Evolutionary conservation across 2,888 invertebrate species (phyloP).

Genomic region (Heterodera filipjevi): DNA sequence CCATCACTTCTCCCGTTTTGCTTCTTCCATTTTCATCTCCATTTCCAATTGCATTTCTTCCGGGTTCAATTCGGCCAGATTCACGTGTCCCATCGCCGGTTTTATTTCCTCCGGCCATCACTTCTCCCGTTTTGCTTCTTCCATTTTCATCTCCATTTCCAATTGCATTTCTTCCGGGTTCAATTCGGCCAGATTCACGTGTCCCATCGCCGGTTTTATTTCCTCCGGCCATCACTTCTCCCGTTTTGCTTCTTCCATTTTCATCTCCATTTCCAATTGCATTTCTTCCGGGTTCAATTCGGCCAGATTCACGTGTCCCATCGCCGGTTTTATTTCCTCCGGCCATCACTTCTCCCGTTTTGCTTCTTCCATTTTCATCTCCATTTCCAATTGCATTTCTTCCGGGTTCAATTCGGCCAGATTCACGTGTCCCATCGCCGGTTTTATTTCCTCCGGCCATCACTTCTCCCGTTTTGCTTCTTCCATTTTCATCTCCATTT

Average conservation of each 20-base stretch:
- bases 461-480: conserved; percentile 34
- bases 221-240: background rate
- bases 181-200: too few relatives aligned
- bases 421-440: conserved; percentile 30
- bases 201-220: background rate
- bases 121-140: too few relatives aligned
- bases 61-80: background rate
- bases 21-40: conserved; percentile 22
- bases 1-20: too few relatives aligned
- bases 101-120: too few relatives aligned
- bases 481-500: background rate
- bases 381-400: background rate
- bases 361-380: background rate
- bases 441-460: conserved; percentile 25
- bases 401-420: background rate
- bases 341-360: conserved; percentile 23
- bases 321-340: background rate
- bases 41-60: background rate
- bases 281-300: conserved; percentile 18
- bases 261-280: background rate
- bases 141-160: too few relatives aligned
- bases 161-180: background rate
- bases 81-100: too few relatives aligned
- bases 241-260: background rate
- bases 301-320: conserved; percentile 11